Evolutionary conservation across 2,113 vertebrate species (phyloP).

Genomic region (Antigone vipio): DNA sequence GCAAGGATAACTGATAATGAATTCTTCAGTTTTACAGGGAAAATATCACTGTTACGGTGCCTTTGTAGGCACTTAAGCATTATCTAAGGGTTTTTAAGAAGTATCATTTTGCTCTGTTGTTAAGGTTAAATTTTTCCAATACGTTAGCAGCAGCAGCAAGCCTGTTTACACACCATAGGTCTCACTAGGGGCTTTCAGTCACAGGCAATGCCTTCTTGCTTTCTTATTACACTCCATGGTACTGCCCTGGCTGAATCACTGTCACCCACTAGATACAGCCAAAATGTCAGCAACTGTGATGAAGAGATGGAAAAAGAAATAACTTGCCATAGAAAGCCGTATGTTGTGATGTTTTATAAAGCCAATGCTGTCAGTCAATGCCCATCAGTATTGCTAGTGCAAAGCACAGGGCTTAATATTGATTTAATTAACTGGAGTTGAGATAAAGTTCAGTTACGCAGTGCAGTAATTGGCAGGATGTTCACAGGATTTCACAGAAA

Average conservation of each 20-base stretch:
- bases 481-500: not conserved
- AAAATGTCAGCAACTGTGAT: conserved; percentile 17
- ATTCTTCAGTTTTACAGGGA: not conserved
- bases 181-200: not conserved
- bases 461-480: not conserved
- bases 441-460: conserved; percentile 7
- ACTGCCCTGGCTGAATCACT: not conserved
- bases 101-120: not conserved
- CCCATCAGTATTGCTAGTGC: not conserved
- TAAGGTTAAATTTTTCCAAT: not conserved
- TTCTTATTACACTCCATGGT: not conserved
- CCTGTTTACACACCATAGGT: not conserved
- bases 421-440: conserved; percentile 45
- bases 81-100: not conserved
- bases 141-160: not conserved
- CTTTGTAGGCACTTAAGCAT: not conserved
- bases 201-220: not conserved
- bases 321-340: not conserved
- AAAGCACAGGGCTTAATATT: not conserved
- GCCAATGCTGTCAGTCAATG: not conserved
- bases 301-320: not conserved
- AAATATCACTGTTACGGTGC: not conserved
- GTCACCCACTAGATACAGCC: not conserved
- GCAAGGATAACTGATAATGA: not conserved
- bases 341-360: not conserved